phyloP scores from a whole-genome alignment of 2,888 invertebrate species.

The Aphrophora alni region DNA sequence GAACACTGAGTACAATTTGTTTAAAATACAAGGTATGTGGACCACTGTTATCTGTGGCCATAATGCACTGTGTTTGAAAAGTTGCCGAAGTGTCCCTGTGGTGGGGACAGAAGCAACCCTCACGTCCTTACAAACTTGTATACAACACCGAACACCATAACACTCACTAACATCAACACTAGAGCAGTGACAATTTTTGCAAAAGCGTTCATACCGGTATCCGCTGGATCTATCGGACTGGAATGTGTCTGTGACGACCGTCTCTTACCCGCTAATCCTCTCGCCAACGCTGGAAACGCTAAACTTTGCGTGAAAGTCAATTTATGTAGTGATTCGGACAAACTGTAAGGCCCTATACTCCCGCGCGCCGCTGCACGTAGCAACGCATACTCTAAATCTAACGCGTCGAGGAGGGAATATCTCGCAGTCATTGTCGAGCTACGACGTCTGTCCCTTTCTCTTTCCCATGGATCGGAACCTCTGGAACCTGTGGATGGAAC shows the following conservation, averaged over 20 bases:
- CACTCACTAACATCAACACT: constrained; percentile 71
- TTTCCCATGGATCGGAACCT: constrained; percentile 56
- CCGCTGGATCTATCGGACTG: constrained; percentile 64
- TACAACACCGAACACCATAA: constrained; percentile 74
- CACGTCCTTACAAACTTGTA: constrained; percentile 78
- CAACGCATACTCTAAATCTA: constrained; percentile 74
- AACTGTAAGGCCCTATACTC: constrained; percentile 70
- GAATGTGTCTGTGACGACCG: constrained; percentile 39
- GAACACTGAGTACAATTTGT: neutral
- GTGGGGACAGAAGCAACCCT: constrained; percentile 78
- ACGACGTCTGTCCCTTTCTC: constrained; percentile 61
- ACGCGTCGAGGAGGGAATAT: constrained; percentile 73
- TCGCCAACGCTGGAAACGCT: constrained; percentile 73
- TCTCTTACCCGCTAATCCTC: constrained; percentile 70
- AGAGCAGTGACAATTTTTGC: constrained; percentile 75
- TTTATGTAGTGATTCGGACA: constrained; percentile 75
- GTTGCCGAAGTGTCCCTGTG: neutral
- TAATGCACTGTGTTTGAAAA: neutral
- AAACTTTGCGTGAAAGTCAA: constrained; percentile 75
- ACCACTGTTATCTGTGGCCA: neutral
- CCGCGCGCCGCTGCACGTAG: constrained; percentile 72
- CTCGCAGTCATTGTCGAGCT: constrained; percentile 67
- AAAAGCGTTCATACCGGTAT: constrained; percentile 72
- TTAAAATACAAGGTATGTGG: neutral
- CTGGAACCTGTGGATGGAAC: constrained; percentile 55